A percentile compares a stretch with the other conserved stretches of the same genome.
Evolutionary conservation across 2,113 vertebrate genomes (phyloP).

Genomic region (Oreochromis aureus): DNA sequence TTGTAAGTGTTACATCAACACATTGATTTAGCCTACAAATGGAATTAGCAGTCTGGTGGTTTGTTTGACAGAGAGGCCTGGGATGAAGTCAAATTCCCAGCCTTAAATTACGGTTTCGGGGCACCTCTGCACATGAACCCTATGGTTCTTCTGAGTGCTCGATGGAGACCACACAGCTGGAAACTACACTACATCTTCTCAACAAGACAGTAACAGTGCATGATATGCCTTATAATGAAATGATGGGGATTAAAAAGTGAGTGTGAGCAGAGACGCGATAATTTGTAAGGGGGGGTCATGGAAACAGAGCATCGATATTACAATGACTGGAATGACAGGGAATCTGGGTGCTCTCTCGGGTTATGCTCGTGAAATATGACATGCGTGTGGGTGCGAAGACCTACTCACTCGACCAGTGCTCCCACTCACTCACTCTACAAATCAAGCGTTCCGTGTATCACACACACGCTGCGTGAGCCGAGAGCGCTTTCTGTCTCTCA

Average conservation of each 20-base stretch:
- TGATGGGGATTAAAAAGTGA: background rate
- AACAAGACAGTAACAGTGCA: background rate
- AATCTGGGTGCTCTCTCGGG: background rate
- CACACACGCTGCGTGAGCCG: constrained; percentile 1
- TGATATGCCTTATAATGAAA: background rate
- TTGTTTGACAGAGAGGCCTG: background rate
- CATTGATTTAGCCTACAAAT: background rate
- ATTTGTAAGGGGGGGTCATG: background rate
- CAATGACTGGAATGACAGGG: background rate
- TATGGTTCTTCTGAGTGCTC: background rate
- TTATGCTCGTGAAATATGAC: constrained; percentile 34
- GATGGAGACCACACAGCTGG: background rate
- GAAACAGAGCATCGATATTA: background rate
- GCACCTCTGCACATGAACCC: background rate
- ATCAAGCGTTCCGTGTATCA: constrained; percentile 19
- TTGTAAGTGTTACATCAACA: background rate
- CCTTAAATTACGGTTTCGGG: background rate
- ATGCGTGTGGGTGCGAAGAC: constrained; percentile 40
- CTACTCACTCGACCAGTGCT: constrained; percentile 50
- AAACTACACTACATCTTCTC: background rate
- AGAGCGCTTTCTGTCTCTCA: constrained; percentile 34
- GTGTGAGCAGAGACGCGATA: background rate
- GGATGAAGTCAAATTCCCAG: background rate
- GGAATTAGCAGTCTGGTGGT: background rate
- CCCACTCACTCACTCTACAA: constrained; percentile 47